Percentiles rank a stretch among this genome's conserved stretches.
Conservation (phyloP, 1,140 invertebrate species). For the Neodiprion fabricii region DNA sequence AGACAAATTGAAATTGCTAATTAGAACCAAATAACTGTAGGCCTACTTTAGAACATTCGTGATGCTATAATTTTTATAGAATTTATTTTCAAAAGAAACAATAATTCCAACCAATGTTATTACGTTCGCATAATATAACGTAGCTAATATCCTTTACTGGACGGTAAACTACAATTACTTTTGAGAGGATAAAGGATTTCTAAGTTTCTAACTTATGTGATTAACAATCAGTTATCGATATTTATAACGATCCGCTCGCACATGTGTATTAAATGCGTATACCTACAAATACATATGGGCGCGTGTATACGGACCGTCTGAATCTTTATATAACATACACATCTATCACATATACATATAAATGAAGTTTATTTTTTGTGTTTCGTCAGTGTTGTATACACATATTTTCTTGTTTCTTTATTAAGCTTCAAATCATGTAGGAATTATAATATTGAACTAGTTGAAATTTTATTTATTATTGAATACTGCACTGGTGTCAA, state of each 20-base stretch:
- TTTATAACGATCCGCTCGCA: background rate
- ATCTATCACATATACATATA: background rate
- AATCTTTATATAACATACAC: background rate
- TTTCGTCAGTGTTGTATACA: background rate
- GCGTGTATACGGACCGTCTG: background rate
- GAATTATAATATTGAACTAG: background rate
- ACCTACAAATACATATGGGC: background rate
- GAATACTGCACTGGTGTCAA: background rate
- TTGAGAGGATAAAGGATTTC: background rate
- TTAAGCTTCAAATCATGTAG: background rate
- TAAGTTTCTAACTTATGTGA: slow-evolving; percentile 4
- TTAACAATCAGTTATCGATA: background rate
- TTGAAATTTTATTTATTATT: slow-evolving; percentile 6
- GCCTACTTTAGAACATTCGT: background rate
- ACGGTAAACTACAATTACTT: background rate
- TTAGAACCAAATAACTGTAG: slow-evolving; percentile 4
- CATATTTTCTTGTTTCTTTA: background rate
- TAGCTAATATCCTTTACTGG: background rate
- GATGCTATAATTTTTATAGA: background rate
- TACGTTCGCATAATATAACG: background rate
- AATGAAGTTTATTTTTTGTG: background rate
- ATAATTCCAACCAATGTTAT: background rate
- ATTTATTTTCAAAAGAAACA: too few relatives aligned
- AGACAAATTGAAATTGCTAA: background rate
- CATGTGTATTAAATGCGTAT: background rate